Conservation (phyloP, 2,113 vertebrate species). For the Chlorodrepanis virens region DNA sequence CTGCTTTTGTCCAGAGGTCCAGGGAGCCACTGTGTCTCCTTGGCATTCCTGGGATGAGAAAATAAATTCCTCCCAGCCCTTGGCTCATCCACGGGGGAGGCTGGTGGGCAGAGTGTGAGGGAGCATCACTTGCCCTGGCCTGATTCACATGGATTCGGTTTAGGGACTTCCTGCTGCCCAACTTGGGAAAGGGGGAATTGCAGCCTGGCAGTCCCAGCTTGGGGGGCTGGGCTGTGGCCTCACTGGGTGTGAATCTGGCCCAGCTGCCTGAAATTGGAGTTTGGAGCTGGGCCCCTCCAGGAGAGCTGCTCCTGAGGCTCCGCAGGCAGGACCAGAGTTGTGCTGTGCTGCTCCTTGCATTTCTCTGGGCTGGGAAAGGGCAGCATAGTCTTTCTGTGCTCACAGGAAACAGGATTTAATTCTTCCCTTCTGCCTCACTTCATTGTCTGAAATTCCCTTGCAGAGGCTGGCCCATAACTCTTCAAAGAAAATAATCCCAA, state of each 20-base stretch:
- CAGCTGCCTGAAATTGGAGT: background rate
- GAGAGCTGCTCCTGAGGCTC: background rate
- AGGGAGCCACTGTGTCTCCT: background rate
- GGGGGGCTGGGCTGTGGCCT: background rate
- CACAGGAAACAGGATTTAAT: background rate
- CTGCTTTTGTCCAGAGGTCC: background rate
- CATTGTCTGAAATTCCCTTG: constrained; percentile 40
- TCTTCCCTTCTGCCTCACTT: constrained; percentile 7
- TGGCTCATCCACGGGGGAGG: background rate
- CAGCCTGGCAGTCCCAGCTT: rapidly evolving
- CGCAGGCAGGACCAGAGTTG: rapidly evolving
- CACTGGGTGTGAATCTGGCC: rapidly evolving
- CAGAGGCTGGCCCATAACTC: background rate
- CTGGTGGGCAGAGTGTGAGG: background rate
- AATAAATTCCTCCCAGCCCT: background rate
- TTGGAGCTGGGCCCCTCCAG: background rate
- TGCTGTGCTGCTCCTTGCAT: rapidly evolving
- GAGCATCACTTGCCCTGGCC: background rate
- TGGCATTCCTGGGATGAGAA: background rate
- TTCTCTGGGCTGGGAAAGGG: background rate
- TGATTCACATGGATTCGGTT: background rate
- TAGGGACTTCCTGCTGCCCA: rapidly evolving
- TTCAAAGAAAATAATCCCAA: background rate
- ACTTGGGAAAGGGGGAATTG: background rate
- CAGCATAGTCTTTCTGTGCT: background rate